Conservation (phyloP, 2,113 vertebrate genomes). For the Dipodomys ordii region DNA sequence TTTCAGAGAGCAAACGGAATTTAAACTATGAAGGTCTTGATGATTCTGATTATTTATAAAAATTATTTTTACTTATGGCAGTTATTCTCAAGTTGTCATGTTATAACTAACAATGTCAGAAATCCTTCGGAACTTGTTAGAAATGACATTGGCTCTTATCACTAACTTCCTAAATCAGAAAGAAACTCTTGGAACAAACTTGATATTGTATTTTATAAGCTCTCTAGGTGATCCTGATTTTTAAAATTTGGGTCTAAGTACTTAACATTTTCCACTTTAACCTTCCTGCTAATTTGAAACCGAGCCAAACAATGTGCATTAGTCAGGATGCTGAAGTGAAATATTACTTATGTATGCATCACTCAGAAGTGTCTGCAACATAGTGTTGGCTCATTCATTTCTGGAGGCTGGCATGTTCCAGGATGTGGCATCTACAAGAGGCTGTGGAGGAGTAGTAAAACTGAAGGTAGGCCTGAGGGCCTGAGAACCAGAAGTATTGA, state of each 20-base stretch:
- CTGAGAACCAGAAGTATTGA: background rate
- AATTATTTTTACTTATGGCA: background rate
- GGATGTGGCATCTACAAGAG: background rate
- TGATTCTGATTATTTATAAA: constrained; percentile 14
- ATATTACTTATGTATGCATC: background rate
- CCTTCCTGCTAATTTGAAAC: background rate
- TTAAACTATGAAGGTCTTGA: background rate
- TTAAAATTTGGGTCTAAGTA: background rate
- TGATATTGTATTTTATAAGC: background rate
- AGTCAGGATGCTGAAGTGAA: background rate
- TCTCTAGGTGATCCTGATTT: background rate
- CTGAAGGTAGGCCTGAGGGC: background rate
- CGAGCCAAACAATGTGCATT: no score
- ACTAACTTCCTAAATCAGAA: background rate
- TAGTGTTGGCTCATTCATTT: background rate
- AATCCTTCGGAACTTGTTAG: background rate
- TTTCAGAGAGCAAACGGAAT: background rate
- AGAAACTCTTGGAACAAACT: background rate
- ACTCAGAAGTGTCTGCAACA: background rate
- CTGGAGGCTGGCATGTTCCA: background rate
- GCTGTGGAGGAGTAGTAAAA: background rate
- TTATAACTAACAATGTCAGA: background rate
- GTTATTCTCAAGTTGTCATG: background rate
- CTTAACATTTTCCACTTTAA: background rate
- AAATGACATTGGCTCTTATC: background rate